phyloP scores from a whole-genome alignment of 2,797 vertebrate genomes.

The Simalia tracyae region DNA sequence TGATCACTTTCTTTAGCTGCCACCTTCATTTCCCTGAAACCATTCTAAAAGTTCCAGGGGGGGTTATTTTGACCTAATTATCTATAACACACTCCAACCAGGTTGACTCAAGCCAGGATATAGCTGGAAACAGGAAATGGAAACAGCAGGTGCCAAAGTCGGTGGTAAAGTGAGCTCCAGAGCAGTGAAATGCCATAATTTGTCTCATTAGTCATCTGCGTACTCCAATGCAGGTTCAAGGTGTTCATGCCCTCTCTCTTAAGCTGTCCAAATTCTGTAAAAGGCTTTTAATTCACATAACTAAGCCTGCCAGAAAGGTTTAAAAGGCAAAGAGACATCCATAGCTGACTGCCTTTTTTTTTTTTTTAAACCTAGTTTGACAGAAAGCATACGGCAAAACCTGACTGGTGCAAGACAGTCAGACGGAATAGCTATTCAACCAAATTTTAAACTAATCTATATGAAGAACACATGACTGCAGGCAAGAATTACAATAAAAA shows the following conservation, averaged over 20 bases:
- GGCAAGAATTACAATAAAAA: not conserved
- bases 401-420: not conserved
- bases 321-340: not conserved
- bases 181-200: not conserved
- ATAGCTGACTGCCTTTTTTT: not conserved
- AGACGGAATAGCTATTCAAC: not conserved
- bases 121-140: slow-evolving; percentile 22
- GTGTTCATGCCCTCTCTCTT: not conserved
- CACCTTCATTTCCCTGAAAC: not conserved
- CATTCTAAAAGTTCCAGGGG: slow-evolving; percentile 1
- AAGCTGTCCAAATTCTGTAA: slow-evolving; percentile 8
- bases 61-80: slow-evolving; percentile 18
- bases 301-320: not conserved
- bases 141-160: slow-evolving; percentile 22
- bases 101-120: not conserved
- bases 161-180: not conserved
- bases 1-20: slow-evolving; percentile 7
- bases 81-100: not conserved
- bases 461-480: not conserved
- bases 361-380: slow-evolving; percentile 18
- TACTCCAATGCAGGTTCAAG: slow-evolving; percentile 38
- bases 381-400: slow-evolving; percentile 2
- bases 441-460: not conserved
- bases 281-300: slow-evolving; percentile 22
- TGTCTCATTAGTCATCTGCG: slow-evolving; percentile 25